Conservation (phyloP, 2,888 invertebrate genomes). For the Pollenia labialis region DNA sequence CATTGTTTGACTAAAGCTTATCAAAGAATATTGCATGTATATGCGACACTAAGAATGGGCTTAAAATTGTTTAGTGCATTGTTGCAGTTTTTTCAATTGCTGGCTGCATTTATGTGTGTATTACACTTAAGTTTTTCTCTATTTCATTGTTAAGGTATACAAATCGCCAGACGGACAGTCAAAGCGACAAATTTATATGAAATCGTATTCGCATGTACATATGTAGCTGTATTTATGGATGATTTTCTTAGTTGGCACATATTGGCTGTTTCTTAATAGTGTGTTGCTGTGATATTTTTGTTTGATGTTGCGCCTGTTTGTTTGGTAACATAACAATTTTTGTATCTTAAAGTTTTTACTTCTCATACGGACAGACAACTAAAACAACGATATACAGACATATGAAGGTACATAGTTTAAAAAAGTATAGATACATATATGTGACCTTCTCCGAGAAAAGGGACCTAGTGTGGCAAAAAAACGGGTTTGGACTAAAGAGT, state of each 20-base stretch:
- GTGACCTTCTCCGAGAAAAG: too few relatives aligned
- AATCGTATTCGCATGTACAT: background rate
- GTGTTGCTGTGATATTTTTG: slow-evolving; percentile 55
- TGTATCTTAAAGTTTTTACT: slow-evolving; percentile 59
- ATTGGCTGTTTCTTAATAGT: slow-evolving; percentile 56
- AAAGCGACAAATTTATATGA: slow-evolving; percentile 28
- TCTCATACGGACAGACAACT: slow-evolving; percentile 42
- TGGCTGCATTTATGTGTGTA: slow-evolving; percentile 37
- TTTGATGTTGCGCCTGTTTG: slow-evolving; percentile 66
- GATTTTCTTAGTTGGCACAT: slow-evolving; percentile 64
- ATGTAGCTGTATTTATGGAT: slow-evolving; percentile 30
- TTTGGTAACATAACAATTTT: slow-evolving; percentile 64
- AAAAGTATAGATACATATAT: background rate
- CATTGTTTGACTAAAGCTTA: slow-evolving; percentile 41
- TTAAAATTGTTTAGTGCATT: slow-evolving; percentile 63
- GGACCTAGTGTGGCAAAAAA: too few relatives aligned
- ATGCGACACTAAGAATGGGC: slow-evolving; percentile 66
- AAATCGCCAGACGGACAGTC: slow-evolving; percentile 22
- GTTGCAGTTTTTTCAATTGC: slow-evolving; percentile 24
- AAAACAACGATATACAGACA: background rate
- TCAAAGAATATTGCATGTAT: slow-evolving; percentile 69
- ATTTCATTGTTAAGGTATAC: slow-evolving; percentile 42
- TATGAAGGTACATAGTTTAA: background rate
- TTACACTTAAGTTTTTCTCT: slow-evolving; percentile 42
- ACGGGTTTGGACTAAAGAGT: too few relatives aligned